Base-by-base conservation (phyloP, 2,797 vertebrate genomes). In the Sylvilagus floridanus region DNA sequence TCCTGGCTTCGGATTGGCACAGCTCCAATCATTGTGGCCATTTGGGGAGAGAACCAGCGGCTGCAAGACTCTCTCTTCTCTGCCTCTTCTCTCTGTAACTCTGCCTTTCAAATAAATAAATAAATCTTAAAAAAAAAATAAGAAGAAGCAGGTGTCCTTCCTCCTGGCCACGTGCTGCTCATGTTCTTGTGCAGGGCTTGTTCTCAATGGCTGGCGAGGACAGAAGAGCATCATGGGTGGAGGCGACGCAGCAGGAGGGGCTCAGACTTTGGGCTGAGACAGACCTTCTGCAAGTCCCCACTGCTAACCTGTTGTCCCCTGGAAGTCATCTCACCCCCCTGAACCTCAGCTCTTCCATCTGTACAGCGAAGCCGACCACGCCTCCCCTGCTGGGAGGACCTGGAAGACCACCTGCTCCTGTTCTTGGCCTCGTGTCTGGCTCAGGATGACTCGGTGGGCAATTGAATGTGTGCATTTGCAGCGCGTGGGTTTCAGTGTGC, bases 301-400 rank as follows among this genome's bases (percentile, higher is more conserved):
- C 12, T 7, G 26, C 13, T n/a, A 26, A 7, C 22, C 32, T 7
- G 8, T 10, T 54, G 7, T 47, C 11, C 75, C 50, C 81, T 28
- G 37, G 32, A 69, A 85, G 30, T 69, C 76, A 50, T 5, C 5
- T 73, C 32, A 32, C 24, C 24, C 42, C 30, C 21, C 84, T 62
- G 60, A 73, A 17, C 26, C 72, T 94, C 72, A 2, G 17, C 72
- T 89, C 93, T 71, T 94, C 63, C 47, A 57, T 42, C 68, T 84
- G 66, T 54, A 81, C 73, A 93, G 68, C 72, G 54, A 65, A 65
- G 35, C 28, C 77, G 71, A 21, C 26, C 19, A 19, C 8, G 26
- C 13, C 13, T n/a, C 8, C n/a, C 14, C 14, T 66, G 28, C 75
- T 37, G 21, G 77, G 32, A 26, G 14, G 32, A 60, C 24, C 22